These are phyloP conservation scores for Hippocampus comes DNA, from an alignment of 2,113 vertebrate genomes.

Conservation along the genomic window DNA sequence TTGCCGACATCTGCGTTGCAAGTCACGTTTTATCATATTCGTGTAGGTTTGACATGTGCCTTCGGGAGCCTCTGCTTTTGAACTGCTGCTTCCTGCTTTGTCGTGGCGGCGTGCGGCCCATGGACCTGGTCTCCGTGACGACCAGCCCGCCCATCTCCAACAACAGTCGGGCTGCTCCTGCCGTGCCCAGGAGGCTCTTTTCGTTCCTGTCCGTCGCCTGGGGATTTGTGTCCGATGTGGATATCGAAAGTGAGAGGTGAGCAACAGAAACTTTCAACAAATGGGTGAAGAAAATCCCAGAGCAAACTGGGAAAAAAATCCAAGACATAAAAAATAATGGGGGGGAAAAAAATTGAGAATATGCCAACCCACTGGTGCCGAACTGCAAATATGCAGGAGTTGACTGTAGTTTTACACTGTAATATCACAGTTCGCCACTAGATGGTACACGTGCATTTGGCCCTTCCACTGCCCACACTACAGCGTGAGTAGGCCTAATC, in stretches of 20 bases:
- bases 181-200: slow-evolving; percentile 71
- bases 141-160: slow-evolving; percentile 73
- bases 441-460: too few relatives aligned
- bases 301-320: too few relatives aligned
- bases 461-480: too few relatives aligned
- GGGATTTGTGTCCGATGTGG: slow-evolving; percentile 91
- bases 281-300: too few relatives aligned
- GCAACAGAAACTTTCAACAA: background rate
- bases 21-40: background rate
- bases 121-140: slow-evolving; percentile 88
- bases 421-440: too few relatives aligned
- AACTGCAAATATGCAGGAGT: too few relatives aligned
- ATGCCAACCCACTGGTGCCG: too few relatives aligned
- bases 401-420: too few relatives aligned
- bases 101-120: slow-evolving; percentile 75
- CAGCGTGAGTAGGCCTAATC: too few relatives aligned
- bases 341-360: too few relatives aligned
- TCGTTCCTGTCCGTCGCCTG: slow-evolving; percentile 90
- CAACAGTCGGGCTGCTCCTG: slow-evolving; percentile 39
- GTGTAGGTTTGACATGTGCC: slow-evolving; percentile 80
- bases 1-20: too few relatives aligned
- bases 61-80: slow-evolving; percentile 84
- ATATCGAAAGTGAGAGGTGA: slow-evolving; percentile 86
- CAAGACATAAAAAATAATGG: too few relatives aligned
- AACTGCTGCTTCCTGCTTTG: slow-evolving; percentile 88